phyloP scores from a whole-genome alignment of 1,140 invertebrate species.

The Coenobita brevimanus region DNA sequence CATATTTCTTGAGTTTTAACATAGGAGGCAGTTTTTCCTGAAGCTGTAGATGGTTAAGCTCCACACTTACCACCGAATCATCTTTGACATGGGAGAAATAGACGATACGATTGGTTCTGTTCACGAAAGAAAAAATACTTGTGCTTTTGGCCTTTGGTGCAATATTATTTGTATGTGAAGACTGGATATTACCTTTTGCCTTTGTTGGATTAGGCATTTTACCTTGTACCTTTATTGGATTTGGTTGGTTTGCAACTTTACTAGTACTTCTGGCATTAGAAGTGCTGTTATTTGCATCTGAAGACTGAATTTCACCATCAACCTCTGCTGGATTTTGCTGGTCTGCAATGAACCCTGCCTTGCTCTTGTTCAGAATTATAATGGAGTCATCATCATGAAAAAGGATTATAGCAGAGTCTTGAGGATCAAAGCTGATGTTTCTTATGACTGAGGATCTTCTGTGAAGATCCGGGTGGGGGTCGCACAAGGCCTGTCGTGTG shows the following conservation, averaged over 20 bases:
- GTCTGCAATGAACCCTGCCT: background rate
- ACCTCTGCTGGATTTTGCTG: background rate
- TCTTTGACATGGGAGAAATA: conserved; percentile 41
- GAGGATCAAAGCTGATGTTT: conserved; percentile 35
- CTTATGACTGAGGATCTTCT: conserved; percentile 30
- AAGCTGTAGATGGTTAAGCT: conserved; percentile 35
- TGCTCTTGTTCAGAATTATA: conserved; percentile 30
- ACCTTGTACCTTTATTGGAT: background rate
- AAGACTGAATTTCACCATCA: no score
- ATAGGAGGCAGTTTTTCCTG: conserved; percentile 31
- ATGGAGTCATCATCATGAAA: conserved; percentile 40
- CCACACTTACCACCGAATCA: conserved; percentile 46
- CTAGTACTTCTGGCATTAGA: no score
- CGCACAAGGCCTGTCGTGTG: background rate
- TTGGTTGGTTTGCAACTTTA: no score
- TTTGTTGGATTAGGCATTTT: background rate
- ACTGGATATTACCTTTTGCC: background rate
- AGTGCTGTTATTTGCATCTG: background rate
- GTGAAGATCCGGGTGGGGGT: background rate
- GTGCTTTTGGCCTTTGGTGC: background rate
- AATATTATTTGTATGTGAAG: no score
- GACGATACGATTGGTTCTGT: conserved; percentile 34
- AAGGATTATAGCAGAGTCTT: conserved; percentile 4
- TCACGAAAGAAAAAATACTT: conserved; percentile 5
- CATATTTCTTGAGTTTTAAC: conserved; percentile 51